Base-by-base conservation (phyloP, 1,140 invertebrate species). In the Ctenoplectra terminalis region DNA sequence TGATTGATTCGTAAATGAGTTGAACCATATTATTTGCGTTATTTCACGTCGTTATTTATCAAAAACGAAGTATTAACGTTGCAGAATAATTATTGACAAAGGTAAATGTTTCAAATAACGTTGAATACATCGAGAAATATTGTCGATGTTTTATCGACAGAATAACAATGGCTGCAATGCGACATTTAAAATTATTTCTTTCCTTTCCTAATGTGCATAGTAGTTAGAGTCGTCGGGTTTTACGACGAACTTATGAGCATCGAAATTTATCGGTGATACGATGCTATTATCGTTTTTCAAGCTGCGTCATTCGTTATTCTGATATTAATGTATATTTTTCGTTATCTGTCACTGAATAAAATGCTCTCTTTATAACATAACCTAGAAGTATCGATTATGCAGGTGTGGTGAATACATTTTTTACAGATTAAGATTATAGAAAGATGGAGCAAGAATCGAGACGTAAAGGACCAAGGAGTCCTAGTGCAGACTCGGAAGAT, bases 401-500 rank as follows among this genome's bases (percentile, higher is more conserved):
- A n/a, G 7, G 31, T 60, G 40, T 46, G 1, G 52, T 6, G 40
- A 37, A 71, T 60, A 5, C 13, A 43, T 34, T 11, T 66, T 43
- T 43, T 29, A 1, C 26, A 69, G 40, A 23, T 48, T 8, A 13
- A 26, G 17, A 58, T 48, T 6, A 50, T 29, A 75, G 13, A 15
- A 70, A 63, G 29, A 93, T 93, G 92, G 92, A 93, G 52, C 82
- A 88, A 50, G 92, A 93, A 66, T 81, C 91, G 0, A 90, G 93
- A 29, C 87, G 91, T 15, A 93, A 92, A 56, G 90, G 91, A 50
- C 92, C 87, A 7, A 84, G 93, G 15, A 93, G 93, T 79, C 92
- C 92, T 0, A 93, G 91, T 58, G 88, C 90, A 0, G 92, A 93
- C 66, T 94, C 93, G 0, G 92, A 94, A 43, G 90, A 92, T 66